Conservation (phyloP, 1,140 invertebrate genomes). For the Ganaspis sp. region DNA sequence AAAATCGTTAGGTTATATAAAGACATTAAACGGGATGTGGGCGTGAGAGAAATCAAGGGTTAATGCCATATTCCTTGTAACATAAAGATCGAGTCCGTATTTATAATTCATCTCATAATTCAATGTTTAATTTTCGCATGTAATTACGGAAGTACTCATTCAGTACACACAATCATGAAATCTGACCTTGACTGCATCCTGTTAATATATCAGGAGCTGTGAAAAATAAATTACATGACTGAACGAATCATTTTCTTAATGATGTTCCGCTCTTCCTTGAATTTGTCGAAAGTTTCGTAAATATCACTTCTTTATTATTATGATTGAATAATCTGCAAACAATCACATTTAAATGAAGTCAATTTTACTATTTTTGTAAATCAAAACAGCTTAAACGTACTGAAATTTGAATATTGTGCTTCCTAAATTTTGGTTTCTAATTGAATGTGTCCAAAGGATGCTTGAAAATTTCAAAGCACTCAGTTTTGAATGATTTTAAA, state of each 20-base stretch:
- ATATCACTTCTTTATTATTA: no score
- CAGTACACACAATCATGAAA: not conserved
- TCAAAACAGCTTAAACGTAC: no score
- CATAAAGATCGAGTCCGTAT: constrained; percentile 14
- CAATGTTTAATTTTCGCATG: constrained; percentile 10
- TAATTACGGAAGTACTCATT: constrained; percentile 15
- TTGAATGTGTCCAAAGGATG: no score
- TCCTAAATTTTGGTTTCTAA: no score
- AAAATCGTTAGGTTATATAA: constrained; percentile 5
- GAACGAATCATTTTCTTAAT: not conserved
- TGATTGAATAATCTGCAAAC: no score
- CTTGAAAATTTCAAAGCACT: no score
- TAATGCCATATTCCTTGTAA: constrained; percentile 6
- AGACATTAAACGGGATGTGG: constrained; percentile 16
- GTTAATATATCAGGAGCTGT: not conserved
- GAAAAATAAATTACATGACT: constrained; percentile 12
- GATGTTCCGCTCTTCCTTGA: not conserved
- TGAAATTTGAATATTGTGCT: no score
- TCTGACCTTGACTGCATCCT: constrained; percentile 14
- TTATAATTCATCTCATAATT: constrained; percentile 11
- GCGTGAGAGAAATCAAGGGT: constrained; percentile 17
- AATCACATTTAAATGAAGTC: no score
- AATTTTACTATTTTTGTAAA: no score
- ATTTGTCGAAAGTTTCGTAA: not conserved
- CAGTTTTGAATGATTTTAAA: no score